A percentile compares a stretch with the other conserved stretches of the same genome.
These are phyloP conservation scores for Dolichomitus sp. DNA, from an alignment of 2,888 invertebrate genomes.

Conservation along the genomic window DNA sequence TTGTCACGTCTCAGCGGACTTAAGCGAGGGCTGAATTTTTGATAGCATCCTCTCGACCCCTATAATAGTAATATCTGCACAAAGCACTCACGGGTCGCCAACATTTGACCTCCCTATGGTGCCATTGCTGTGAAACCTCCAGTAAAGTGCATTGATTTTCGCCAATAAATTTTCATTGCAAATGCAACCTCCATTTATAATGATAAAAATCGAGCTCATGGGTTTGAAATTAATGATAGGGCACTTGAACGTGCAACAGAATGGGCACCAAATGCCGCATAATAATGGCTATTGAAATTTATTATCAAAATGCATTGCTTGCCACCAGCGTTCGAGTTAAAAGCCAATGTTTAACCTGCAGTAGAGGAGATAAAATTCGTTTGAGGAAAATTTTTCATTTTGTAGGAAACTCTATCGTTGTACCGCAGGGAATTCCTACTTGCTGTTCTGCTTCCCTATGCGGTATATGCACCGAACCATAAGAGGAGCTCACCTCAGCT, in stretches of 20 bases:
- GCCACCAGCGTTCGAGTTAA: background rate
- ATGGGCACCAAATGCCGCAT: constrained; percentile 28
- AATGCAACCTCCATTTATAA: constrained; percentile 19
- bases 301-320: constrained; percentile 26
- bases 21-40: constrained; percentile 57
- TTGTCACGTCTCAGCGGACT: constrained; percentile 48
- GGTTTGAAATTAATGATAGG: constrained; percentile 13
- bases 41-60: constrained; percentile 22
- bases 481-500: constrained; percentile 33
- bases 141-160: constrained; percentile 32
- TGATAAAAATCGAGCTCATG: constrained; percentile 1
- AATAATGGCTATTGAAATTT: constrained; percentile 41
- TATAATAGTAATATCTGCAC: background rate
- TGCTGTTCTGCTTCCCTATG: constrained; percentile 20
- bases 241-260: constrained; percentile 11
- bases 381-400: constrained; percentile 53
- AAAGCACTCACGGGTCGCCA: background rate
- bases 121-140: background rate
- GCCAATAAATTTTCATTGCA: constrained; percentile 37
- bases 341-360: constrained; percentile 39
- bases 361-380: constrained; percentile 41
- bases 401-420: constrained; percentile 22
- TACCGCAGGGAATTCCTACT: constrained; percentile 48
- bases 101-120: constrained; percentile 18
- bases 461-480: constrained; percentile 7